Evolutionary conservation across 2,113 vertebrate genomes (phyloP).

Genomic region (Amazona guildingii): DNA sequence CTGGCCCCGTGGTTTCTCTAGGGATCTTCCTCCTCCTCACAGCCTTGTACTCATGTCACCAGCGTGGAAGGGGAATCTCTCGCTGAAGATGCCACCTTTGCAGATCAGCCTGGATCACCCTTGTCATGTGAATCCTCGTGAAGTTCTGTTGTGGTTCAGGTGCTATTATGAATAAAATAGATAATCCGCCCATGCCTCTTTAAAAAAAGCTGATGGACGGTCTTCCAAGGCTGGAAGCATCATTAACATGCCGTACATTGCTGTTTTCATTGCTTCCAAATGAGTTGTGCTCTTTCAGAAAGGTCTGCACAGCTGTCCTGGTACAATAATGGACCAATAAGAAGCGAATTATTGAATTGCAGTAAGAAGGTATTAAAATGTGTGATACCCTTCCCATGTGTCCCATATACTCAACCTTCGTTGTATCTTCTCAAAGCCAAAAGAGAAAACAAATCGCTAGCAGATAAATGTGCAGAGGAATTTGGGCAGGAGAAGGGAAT

Average conservation of each 20-base stretch:
- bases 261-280: neutral
- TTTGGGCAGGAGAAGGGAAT: neutral
- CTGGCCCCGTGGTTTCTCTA: neutral
- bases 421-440: neutral
- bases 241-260: fast-evolving
- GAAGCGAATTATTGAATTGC: neutral
- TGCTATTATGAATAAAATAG: neutral
- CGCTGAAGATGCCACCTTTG: neutral
- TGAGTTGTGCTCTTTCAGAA: neutral
- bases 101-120: neutral
- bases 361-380: neutral
- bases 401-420: neutral
- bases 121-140: neutral
- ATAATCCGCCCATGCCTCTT: neutral
- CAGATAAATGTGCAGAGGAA: neutral
- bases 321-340: neutral
- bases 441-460: neutral
- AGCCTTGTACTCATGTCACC: neutral
- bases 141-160: neutral
- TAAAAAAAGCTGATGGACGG: neutral
- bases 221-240: neutral
- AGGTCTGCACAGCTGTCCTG: neutral
- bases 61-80: neutral
- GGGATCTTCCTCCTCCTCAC: neutral
- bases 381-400: neutral